Percentiles rank a stretch among this genome's conserved stretches.
Evolutionary conservation across 30 jellyfish, hydroid and myxozoan genomes (phyloP).

Genomic region (Euphysa ruthae): DNA sequence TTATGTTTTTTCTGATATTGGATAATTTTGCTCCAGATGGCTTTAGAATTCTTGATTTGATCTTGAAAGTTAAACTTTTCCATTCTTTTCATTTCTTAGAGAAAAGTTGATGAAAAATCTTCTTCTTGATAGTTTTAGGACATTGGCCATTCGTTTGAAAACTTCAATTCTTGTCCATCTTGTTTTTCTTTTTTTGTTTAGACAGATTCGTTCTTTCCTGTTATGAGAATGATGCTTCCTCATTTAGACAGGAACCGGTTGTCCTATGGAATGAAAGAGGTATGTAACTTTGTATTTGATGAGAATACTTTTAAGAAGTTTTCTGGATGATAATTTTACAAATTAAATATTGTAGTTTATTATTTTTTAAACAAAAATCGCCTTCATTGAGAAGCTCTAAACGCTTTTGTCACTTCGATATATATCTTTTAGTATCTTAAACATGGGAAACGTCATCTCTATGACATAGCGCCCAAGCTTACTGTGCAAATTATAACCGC

Average conservation of each 20-base stretch:
- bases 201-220: slow-evolving; percentile 81
- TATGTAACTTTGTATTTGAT: slow-evolving; percentile 2
- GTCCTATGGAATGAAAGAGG: slow-evolving; percentile 99
- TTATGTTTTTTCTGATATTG: too few species aligned
- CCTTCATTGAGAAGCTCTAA: too few species aligned
- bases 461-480: too few species aligned
- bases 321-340: too few species aligned
- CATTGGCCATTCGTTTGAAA: background rate
- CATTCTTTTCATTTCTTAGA: background rate
- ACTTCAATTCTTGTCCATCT: background rate
- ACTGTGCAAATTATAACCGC: too few species aligned
- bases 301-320: too few species aligned
- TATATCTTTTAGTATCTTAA: too few species aligned
- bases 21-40: background rate
- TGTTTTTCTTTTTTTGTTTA: slow-evolving; percentile 8
- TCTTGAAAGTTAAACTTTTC: background rate
- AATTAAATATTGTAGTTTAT: too few species aligned
- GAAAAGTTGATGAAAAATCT: too few species aligned
- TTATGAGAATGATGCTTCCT: slow-evolving; percentile 77
- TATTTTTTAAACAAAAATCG: too few species aligned
- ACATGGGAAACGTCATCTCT: too few species aligned
- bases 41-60: background rate
- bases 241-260: slow-evolving; percentile 85
- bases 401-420: too few species aligned
- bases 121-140: background rate